Base-by-base conservation (phyloP, 1,140 invertebrate species). In the Forficula auricularia region DNA sequence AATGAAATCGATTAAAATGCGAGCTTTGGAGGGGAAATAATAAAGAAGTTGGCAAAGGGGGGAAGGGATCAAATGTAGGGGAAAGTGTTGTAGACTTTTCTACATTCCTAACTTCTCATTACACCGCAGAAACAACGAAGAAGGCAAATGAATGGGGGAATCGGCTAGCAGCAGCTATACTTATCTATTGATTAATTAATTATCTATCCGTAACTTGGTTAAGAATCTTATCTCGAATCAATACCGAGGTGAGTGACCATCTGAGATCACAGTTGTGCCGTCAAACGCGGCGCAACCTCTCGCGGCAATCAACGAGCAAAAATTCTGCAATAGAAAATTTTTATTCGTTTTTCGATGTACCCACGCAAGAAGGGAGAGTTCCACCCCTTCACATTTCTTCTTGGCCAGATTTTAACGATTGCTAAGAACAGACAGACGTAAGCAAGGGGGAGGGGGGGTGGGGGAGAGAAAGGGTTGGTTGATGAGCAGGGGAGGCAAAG, bases 1-100 rank as follows among this genome's bases (percentile, higher is more conserved):
- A 44, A 44, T 44, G 43, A 44, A 44, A 44, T 44, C 43, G 43
- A 44, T 44, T 44, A 44, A 44, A 44, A 44, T 44, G 43, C 43
- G 43, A 38, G 43, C 43, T 38, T 44, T 19, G 36, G 20, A 44
- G 43, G 43, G 43, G 22, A 38, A 44, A 35, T 38, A 44, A 44
- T 44, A 44, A 44, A 39, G 43, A 35, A 44, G 43, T 1, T 36
- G 20, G 32, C 30, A 13, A 18, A 36, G 19, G 34, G 41, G 33
- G 16, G 35, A 43, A 1, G 16, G 42, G 20, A 32, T 19, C 16
- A 22, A 35, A 40, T 14, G 33, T 19, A 40, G 6, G 22, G 19
- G 42, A 38, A 32, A 20, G 35, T 44, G 43, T 44, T 44, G 43
- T 44, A 44, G 36, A 44, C 12, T 44, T 44, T 44, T 44, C 43